Base-by-base conservation (phyloP, 2,888 invertebrate genomes). In the Miltochrista miniata region DNA sequence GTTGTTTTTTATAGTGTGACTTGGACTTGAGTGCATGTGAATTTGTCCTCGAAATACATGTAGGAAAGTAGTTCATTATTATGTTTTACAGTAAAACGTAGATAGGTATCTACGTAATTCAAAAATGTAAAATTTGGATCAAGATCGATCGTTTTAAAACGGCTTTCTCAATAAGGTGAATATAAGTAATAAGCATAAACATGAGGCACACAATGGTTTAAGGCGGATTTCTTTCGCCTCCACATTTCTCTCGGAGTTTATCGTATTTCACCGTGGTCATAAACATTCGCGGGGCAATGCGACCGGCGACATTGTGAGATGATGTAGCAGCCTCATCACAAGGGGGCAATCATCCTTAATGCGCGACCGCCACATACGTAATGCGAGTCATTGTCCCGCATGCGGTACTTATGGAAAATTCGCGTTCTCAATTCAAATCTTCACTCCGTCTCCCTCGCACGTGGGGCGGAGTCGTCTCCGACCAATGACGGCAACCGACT, bases 391-490 rank as follows among this genome's bases (percentile, higher is more conserved):
- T 90, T 90, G 91, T 90, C 89, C 91, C 90, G 87, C 83, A 82
- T 89, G 87, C 81, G 85, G 88, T 91, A 89, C 90, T 91, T 90
- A 91, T 90, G 90, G 90, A 90, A 91, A 90, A 91, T 91, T 91
- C 90, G 90, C 91, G 89, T 90, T 90, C 90, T 90, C 90, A 86
- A 91, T 91, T 90, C 88, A 90, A 91, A 91, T 91, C 88, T 90
- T 90, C 83, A 81, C 77, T 85, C 90, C 82, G 86, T 88, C 90
- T 91, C 92, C 76, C 85, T 88, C 89, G 81, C 87, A 77, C 88
- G 86, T 85, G 86, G 92, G 92, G 92, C 91, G 92, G 90, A 88
- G 92, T 74, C 90, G 85, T 79, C 79, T 81, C 76, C 83, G 81
- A 86, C 92, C 92, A 92, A 92, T 92, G 86, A 87, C 87, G 75